Percentiles rank a stretch among this genome's conserved stretches.
Conservation (phyloP, 2,113 vertebrate genomes). For the Laticauda colubrina region DNA sequence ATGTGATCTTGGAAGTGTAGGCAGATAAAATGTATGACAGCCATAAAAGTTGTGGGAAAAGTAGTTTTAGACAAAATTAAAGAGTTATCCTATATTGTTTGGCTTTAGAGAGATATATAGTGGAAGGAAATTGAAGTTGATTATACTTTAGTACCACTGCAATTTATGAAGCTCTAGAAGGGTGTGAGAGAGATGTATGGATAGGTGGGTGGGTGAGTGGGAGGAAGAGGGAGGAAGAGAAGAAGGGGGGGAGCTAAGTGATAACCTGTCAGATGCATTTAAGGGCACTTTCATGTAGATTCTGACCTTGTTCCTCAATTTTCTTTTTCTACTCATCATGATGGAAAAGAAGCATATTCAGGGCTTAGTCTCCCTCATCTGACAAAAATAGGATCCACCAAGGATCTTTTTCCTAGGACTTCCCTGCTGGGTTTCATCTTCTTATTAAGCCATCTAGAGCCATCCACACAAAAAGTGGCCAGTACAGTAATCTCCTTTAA, state of each 20-base stretch:
- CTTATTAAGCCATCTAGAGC: not conserved
- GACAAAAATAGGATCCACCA: not conserved
- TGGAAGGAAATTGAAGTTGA: not conserved
- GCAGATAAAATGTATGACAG: not conserved
- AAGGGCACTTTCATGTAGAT: not conserved
- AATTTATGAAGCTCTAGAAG: too few species aligned
- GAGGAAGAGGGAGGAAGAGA: too few species aligned
- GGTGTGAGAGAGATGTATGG: too few species aligned
- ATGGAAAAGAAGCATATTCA: not conserved
- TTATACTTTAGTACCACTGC: not conserved
- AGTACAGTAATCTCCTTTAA: not conserved
- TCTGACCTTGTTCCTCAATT: not conserved
- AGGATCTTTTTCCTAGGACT: not conserved
- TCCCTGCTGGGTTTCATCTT: not conserved
- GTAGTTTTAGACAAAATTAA: too few species aligned
- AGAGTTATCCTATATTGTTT: not conserved
- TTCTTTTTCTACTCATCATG: not conserved
- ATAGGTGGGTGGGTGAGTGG: too few species aligned
- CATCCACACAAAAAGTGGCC: not conserved
- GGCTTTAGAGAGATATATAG: not conserved
- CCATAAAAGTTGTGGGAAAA: not conserved
- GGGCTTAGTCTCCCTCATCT: not conserved
- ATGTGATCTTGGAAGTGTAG: not conserved
- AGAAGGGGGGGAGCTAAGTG: not conserved
- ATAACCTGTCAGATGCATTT: not conserved